Base-by-base conservation (phyloP, 2,888 invertebrate species). In the Tridacna gigas region DNA sequence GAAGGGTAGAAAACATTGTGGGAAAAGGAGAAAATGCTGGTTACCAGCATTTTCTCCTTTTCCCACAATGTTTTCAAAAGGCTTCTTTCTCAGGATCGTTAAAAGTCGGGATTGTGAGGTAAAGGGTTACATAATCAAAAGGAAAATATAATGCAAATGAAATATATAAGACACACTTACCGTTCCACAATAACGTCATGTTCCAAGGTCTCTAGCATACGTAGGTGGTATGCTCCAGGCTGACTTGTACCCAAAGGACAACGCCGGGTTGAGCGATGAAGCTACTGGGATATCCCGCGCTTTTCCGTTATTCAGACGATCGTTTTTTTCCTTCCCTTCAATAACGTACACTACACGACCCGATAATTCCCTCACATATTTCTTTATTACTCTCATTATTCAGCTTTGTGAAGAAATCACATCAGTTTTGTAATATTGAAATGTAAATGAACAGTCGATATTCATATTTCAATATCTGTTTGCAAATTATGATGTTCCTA, bases 201-300 rank as follows among this genome's bases (percentile, higher is more conserved):
- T 51, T 22, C 51, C 26, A 51, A 22, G 15, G 51, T 25, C 51
- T 13, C 71, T 25, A 5, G 26, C 67, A 67, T 28, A 9, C 22
- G 25, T 13, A 65, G 12, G 28, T 22, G 51, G 20, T n/a, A 71
- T 22, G 22, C 51, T 25, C 51, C 18, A 47, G 51, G 37, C 67
- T 45, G 15, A 65, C 28, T 22, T 67, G 67, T 67, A 67, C 26
- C 25, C 18, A n/a, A 20, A 47, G 25, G 26, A 47, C 71, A 71
- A 11, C 51, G 26, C 25, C 51, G 20, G 48, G 25, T 20, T 51
- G 71, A 71, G n/a, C 48, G 51, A 51, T 11, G 47, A 26, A n/a
- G 48, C 15, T 71, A 71, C 51, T 51, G 71, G 71, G 71, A 71
- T 71, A 71, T 71, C 71, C 71, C 71, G 71, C 71, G 71, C 26